A percentile compares a stretch with the other conserved stretches of the same genome.
These are phyloP conservation scores for Centropyge bicolor DNA, from an alignment of 2,797 vertebrate genomes.

Conservation along the genomic window DNA sequence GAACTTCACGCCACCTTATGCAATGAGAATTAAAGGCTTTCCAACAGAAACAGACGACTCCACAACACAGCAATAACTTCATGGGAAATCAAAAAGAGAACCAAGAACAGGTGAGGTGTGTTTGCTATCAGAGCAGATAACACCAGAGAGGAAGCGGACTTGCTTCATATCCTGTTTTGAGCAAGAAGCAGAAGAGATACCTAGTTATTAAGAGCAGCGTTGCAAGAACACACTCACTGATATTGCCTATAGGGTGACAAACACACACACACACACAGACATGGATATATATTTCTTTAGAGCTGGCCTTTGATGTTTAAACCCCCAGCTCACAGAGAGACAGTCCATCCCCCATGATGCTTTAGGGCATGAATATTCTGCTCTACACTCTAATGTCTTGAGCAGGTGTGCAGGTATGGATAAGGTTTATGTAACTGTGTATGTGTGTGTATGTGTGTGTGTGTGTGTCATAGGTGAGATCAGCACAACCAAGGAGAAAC, in stretches of 20 bases:
- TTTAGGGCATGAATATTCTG: conserved; percentile 41
- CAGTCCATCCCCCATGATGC: conserved; percentile 46
- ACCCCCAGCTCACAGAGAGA: not conserved
- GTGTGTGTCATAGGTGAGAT: conserved; percentile 32
- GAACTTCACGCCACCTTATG: conserved; percentile 25
- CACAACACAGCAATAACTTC: conserved; percentile 41
- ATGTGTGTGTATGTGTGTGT: not conserved
- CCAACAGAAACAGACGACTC: not conserved
- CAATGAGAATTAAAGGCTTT: conserved; percentile 38
- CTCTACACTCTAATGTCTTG: conserved; percentile 28
- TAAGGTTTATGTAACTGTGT: conserved; percentile 12
- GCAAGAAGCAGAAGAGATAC: conserved; percentile 59
- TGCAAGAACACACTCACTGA: conserved; percentile 9
- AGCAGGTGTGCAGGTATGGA: conserved; percentile 33
- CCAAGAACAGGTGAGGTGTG: conserved; percentile 27
- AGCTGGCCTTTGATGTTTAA: conserved; percentile 50
- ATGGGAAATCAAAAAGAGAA: conserved; percentile 68
- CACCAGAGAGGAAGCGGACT: conserved; percentile 56
- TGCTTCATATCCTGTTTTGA: conserved; percentile 78
- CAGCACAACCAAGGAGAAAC: conserved; percentile 20
- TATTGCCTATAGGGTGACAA: conserved; percentile 20
- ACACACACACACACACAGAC: not conserved
- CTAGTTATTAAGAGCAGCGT: conserved; percentile 41
- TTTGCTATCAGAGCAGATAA: conserved; percentile 47
- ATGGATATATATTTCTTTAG: conserved; percentile 10